Conservation (phyloP, 2,888 invertebrate species). For the Drosophila flavopinicola region DNA sequence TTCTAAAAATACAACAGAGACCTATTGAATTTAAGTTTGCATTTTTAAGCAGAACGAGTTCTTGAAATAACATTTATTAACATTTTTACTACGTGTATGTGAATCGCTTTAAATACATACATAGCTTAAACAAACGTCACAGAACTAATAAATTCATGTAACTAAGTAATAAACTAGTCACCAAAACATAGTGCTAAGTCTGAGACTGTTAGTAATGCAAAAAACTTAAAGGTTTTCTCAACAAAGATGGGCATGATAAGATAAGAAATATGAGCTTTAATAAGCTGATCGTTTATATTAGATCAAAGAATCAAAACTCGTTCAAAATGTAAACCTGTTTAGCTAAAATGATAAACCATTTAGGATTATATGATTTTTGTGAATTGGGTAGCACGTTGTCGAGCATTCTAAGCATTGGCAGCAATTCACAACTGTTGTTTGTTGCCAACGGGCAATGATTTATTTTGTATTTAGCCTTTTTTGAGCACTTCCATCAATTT, state of each 20-base stretch:
- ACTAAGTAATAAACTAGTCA: neutral
- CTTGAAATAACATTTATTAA: neutral
- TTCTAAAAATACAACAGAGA: no score
- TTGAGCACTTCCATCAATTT: constrained; percentile 64
- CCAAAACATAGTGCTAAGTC: neutral
- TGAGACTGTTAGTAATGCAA: neutral
- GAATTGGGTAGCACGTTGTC: constrained; percentile 51
- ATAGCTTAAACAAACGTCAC: neutral
- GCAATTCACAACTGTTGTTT: neutral
- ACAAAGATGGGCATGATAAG: neutral
- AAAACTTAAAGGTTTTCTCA: neutral
- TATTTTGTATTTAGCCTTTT: constrained; percentile 54
- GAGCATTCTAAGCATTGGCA: constrained; percentile 14
- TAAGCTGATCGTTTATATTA: neutral
- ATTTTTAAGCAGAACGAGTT: no score
- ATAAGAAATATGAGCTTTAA: constrained; percentile 3
- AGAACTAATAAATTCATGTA: neutral
- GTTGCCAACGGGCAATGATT: constrained; percentile 42
- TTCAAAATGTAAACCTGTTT: constrained; percentile 27
- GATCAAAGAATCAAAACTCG: neutral
- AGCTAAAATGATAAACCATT: neutral
- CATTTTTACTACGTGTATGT: neutral
- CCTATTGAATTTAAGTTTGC: no score
- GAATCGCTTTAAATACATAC: no score
- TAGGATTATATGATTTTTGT: neutral